A percentile compares a stretch with the other conserved stretches of the same genome.
Evolutionary conservation across 2,113 vertebrate species (phyloP).

Genomic region (Scytalopus superciliaris): DNA sequence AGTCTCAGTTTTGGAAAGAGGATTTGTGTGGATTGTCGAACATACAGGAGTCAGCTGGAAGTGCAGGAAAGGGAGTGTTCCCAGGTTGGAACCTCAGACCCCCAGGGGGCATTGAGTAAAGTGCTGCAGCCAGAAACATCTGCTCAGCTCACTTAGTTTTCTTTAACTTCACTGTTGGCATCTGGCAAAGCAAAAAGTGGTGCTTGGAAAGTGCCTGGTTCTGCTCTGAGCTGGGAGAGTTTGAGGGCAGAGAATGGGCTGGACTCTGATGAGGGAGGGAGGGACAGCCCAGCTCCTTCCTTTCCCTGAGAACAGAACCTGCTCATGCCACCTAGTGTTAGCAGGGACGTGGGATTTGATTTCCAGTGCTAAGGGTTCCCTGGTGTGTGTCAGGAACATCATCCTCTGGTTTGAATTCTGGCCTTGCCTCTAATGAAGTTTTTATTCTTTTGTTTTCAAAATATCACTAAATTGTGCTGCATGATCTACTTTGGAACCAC

Average conservation of each 20-base stretch:
- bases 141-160: background rate
- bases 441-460: background rate
- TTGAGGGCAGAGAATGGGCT: background rate
- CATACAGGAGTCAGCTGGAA: background rate
- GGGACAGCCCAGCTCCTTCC: background rate
- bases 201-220: background rate
- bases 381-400: background rate
- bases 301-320: background rate
- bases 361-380: background rate
- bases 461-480: background rate
- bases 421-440: background rate
- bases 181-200: background rate
- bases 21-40: background rate
- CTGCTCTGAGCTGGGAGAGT: background rate
- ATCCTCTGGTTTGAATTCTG: background rate
- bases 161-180: background rate
- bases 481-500: background rate
- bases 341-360: background rate
- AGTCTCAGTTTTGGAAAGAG: background rate
- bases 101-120: background rate
- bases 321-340: constrained; percentile 32
- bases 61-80: background rate
- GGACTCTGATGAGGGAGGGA: background rate
- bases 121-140: background rate
- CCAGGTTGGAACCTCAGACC: background rate